A percentile compares a stretch with the other conserved stretches of the same genome.
These are phyloP conservation scores for Drosophila tanythrix DNA, from an alignment of 2,888 invertebrate genomes.

Conservation along the genomic window DNA sequence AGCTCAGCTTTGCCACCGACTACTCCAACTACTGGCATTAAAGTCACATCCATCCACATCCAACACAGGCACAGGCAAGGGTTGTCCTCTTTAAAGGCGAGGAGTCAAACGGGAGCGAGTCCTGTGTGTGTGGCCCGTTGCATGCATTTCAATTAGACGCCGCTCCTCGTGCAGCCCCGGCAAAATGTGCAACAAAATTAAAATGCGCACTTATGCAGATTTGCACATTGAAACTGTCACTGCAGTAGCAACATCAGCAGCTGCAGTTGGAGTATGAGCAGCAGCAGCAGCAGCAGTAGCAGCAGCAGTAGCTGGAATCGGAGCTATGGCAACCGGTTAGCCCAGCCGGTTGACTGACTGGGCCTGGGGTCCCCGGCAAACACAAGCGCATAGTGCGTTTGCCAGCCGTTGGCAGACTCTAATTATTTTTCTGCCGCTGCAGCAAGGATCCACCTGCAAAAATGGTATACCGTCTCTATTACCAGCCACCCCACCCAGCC, in stretches of 20 bases:
- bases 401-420: constrained; percentile 68
- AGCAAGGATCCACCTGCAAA: constrained; percentile 61
- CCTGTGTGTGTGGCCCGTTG: constrained; percentile 26
- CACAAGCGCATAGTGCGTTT: constrained; percentile 62
- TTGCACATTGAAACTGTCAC: constrained; percentile 81
- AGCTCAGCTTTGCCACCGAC: neutral
- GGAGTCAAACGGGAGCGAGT: constrained; percentile 53
- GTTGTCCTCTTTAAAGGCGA: constrained; percentile 56
- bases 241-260: constrained; percentile 44
- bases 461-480: constrained; percentile 35
- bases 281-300: constrained; percentile 33
- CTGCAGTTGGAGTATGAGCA: neutral
- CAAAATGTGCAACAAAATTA: constrained; percentile 81
- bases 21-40: constrained; percentile 27
- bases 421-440: constrained; percentile 77
- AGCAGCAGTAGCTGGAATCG: constrained; percentile 27
- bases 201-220: constrained; percentile 81
- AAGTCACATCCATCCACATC: constrained; percentile 47
- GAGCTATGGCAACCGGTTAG: constrained; percentile 45
- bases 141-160: constrained; percentile 80
- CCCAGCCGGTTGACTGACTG: neutral
- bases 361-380: constrained; percentile 22
- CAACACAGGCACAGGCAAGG: constrained; percentile 13
- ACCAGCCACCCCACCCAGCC: constrained; percentile 4
- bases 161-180: constrained; percentile 58